Evolutionary conservation across 2,888 invertebrate species (phyloP), one percentile per base, ranked within the genome.

Genomic region (Diaprepes abbreviatus): DNA sequence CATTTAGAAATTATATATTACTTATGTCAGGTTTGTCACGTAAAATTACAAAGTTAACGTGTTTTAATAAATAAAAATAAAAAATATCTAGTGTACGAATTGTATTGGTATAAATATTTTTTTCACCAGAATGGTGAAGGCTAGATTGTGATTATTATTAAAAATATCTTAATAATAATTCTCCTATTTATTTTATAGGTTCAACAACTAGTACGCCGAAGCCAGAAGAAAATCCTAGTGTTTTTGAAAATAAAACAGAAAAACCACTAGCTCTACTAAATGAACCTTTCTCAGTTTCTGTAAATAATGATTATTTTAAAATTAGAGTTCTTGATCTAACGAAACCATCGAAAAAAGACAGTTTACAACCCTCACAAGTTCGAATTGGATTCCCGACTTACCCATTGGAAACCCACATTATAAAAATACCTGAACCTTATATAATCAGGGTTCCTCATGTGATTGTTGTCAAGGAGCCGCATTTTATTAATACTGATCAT

Each of bases 381-480:
- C 21, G 10, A n/a, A n/a, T 21, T 19, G 21, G 19, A 3, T n/a
- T 9, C 3, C 19, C 43, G 17, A 2, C n/a, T n/a, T 10, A 19
- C 9, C n/a, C 43, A 43, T 5, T 5, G 3, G n/a, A 43, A 43
- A 43, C 43, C 10, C 21, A 43, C 19, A 43, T 43, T 43, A 43
- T 43, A n/a, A 43, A 4, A 21, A 19, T 43, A 21, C 43, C 43
- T 43, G 43, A 43, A 43, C 43, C 43, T n/a, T 43, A 43, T n/a
- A 21, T 43, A 2, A 43, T 43, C n/a, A 43, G 43, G 21, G 43
- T 43, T 3, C 43, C 43, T n/a, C 43, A 43, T 43, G 4, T 21
- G 1, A 43, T 43, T 10, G 14, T 21, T 21, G 10, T 43, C 2
- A 43, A n/a, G 19, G 43, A 43, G 4, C 21, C 43, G 2, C 21